Evolutionary conservation across 53 echinoderm and acorn worm genomes (phyloP).

Genomic region (Antedon mediterranea): DNA sequence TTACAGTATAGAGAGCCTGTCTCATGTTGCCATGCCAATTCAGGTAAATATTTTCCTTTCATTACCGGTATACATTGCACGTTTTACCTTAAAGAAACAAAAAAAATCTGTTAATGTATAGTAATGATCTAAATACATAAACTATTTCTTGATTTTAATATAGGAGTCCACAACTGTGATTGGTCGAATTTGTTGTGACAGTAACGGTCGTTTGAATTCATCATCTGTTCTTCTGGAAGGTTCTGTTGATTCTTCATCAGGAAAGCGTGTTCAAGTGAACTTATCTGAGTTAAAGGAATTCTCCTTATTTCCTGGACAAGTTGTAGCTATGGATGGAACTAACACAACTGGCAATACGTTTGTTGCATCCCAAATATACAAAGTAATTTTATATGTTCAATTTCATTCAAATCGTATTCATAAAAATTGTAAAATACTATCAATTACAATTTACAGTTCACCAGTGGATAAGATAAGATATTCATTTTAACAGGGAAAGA

Average conservation of each 20-base stretch:
- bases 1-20: slow-evolving; percentile 49
- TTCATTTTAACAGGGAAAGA: background rate
- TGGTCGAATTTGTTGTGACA: slow-evolving; percentile 79
- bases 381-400: slow-evolving; percentile 42
- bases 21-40: slow-evolving; percentile 67
- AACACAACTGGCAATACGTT: slow-evolving; percentile 65
- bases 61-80: background rate
- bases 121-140: background rate
- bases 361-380: slow-evolving; percentile 68
- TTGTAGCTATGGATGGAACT: slow-evolving; percentile 65
- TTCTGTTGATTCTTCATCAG: slow-evolving; percentile 63
- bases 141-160: no score
- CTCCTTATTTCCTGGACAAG: slow-evolving; percentile 82
- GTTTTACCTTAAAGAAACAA: no score
- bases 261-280: slow-evolving; percentile 49
- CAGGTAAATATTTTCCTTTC: slow-evolving; percentile 32
- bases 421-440: no score
- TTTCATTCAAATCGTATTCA: no score
- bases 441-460: no score
- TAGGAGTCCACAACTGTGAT: slow-evolving; percentile 66
- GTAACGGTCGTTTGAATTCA: slow-evolving; percentile 68
- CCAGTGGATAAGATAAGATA: no score
- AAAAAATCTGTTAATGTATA: background rate
- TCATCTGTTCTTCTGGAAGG: slow-evolving; percentile 79
- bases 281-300: slow-evolving; percentile 47